Base-by-base conservation (phyloP, 2,113 vertebrate genomes). In the Plecotus auritus region DNA sequence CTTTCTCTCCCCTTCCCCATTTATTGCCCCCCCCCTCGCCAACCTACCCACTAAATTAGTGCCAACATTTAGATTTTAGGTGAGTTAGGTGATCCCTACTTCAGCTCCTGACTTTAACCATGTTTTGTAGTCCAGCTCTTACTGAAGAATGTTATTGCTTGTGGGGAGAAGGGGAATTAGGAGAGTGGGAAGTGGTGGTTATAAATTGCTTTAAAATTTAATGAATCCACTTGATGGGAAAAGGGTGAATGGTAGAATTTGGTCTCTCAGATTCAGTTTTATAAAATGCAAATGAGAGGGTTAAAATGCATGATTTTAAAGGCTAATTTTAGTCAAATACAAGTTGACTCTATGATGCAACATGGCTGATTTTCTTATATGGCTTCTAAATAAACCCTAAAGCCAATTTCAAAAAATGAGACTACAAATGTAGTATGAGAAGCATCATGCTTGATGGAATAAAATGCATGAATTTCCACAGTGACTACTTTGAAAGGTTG, bases 51-150 rank as follows among this genome's bases (percentile, higher is more conserved):
- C 28, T 89, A 61, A 61, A 82, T 30, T 40, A 94, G 9, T 78
- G 83, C 47, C 35, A 84, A 92, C 26, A 59, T 89, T 94, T 92
- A 94, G 32, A 94, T 92, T 93, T 92, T 23, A 5, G 22, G 30
- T 80, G 20, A 78, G 7, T 78, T 51, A 69, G n/a, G 20, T 54
- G 74, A 87, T 42, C n/a, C 30, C n/a, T 23, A 76, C n/a, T 77
- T 93, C 5, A 72, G 13, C 37, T 67, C 82, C 61, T 20, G 32
- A 90, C 30, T 28, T 89, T 76, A 97, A 90, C 30, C 67, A 30
- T 82, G 18, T 54, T 86, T 95, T 83, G 37, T 47, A 77, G 22
- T 96, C 35, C 67, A 89, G 30, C 2, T 91, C 86, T 92, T 90
- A 77, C 17, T 92, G n/a, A 45, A 67, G 32, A 83, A 82, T 78